These are phyloP conservation scores for Platyscapa corneri DNA, from an alignment of 1,140 invertebrate species.

Conservation along the genomic window DNA sequence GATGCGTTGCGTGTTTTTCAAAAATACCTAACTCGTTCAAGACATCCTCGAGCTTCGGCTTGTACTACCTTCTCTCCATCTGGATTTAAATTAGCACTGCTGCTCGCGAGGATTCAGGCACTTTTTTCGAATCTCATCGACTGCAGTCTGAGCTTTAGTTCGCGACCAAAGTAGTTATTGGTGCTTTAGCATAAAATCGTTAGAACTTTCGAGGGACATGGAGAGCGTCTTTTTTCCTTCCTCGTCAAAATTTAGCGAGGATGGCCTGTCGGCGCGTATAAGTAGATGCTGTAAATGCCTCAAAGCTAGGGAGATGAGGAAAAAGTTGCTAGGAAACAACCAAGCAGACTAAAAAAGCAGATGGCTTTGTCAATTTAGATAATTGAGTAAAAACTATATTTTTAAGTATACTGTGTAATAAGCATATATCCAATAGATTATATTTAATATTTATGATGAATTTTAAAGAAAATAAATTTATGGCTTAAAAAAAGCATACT, in stretches of 20 bases:
- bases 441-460: no score
- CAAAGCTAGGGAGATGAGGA: no score
- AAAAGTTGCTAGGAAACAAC: no score
- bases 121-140: constrained; percentile 82
- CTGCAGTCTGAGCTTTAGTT: constrained; percentile 81
- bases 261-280: constrained; percentile 79
- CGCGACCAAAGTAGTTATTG: constrained; percentile 93
- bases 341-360: no score
- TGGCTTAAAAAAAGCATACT: no score
- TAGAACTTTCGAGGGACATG: constrained; percentile 87
- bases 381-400: no score
- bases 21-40: constrained; percentile 96
- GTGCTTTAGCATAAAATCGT: constrained; percentile 95
- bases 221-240: constrained; percentile 84
- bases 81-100: constrained; percentile 88
- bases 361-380: no score
- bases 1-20: constrained; percentile 83
- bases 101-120: constrained; percentile 97
- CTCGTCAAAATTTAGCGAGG: constrained; percentile 87
- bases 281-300: no score
- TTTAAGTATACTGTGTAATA: no score
- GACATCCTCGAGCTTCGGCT: constrained; percentile 57
- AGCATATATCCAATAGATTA: no score
- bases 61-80: constrained; percentile 65
- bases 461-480: no score